These are phyloP conservation scores for Acrobasis repandana DNA, from an alignment of 2,888 invertebrate genomes.

Conservation along the genomic window DNA sequence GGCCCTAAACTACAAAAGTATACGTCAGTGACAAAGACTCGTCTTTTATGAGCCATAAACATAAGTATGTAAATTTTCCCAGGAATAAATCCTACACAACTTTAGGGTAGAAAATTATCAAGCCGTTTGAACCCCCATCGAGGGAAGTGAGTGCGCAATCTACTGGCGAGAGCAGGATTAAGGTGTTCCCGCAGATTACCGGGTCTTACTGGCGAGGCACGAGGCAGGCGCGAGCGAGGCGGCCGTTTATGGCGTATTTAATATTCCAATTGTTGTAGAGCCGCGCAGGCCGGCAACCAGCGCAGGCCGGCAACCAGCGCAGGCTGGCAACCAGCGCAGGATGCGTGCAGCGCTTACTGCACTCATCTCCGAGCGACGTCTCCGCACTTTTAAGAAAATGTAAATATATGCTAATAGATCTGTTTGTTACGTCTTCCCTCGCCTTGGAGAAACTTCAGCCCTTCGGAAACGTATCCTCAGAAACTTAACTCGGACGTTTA, in stretches of 20 bases:
- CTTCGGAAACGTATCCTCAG: constrained; percentile 11
- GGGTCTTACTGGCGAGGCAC: neutral
- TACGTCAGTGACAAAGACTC: neutral
- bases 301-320: neutral
- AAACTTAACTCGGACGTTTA: constrained; percentile 16
- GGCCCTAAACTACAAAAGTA: neutral
- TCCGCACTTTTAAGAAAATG: constrained; percentile 49
- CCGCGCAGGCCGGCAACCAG: neutral
- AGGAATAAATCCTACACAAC: constrained; percentile 16
- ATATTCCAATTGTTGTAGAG: constrained; percentile 13
- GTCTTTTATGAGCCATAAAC: constrained; percentile 1
- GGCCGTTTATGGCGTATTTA: constrained; percentile 9
- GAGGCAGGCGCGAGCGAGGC: neutral
- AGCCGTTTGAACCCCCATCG: constrained; percentile 12
- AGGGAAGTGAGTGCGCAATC: constrained; percentile 14
- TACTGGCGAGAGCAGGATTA: constrained; percentile 13
- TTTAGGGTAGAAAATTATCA: constrained; percentile 19
- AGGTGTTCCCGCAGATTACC: constrained; percentile 13
- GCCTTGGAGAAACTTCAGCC: constrained; percentile 2
- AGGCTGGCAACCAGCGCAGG: too few relatives aligned
- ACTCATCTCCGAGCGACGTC: constrained; percentile 28
- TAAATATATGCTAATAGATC: constrained; percentile 54
- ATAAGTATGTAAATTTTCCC: constrained; percentile 14
- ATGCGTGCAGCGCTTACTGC: constrained; percentile 21
- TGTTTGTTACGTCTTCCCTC: constrained; percentile 32